phyloP scores from a whole-genome alignment of 2,888 invertebrate species.

The Saturnia pavonia region DNA sequence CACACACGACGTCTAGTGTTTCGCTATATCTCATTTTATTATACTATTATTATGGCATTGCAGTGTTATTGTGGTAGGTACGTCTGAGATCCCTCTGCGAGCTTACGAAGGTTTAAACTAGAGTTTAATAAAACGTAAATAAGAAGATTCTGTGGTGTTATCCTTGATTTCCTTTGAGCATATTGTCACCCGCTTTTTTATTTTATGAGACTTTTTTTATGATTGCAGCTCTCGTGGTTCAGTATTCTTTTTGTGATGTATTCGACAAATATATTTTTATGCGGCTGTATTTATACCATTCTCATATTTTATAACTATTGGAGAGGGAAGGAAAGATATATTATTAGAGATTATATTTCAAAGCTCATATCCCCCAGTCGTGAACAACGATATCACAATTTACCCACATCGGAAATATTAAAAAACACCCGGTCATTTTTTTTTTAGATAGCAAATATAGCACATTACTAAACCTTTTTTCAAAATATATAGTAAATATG shows the following conservation, averaged over 20 bases:
- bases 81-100: conserved; percentile 28
- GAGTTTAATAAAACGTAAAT: conserved; percentile 11
- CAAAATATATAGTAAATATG: no score
- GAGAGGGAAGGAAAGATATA: not conserved
- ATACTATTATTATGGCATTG: conserved; percentile 42
- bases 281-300: not conserved
- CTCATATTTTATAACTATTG: not conserved
- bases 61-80: conserved; percentile 32
- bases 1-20: conserved; percentile 30
- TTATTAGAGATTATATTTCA: not conserved
- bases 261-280: not conserved
- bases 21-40: conserved; percentile 44
- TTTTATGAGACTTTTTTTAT: conserved; percentile 16
- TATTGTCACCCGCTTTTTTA: conserved; percentile 22
- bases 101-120: conserved; percentile 17
- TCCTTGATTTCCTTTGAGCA: conserved; percentile 24
- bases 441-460: no score
- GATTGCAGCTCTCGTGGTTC: not conserved
- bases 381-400: no score
- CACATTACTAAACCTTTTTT: no score
- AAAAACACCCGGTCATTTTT: no score
- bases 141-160: conserved; percentile 4
- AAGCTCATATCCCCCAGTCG: not conserved
- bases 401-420: no score
- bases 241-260: not conserved